Evolutionary conservation across 2,797 vertebrate genomes (phyloP).

Genomic region (Myotis daubentonii): DNA sequence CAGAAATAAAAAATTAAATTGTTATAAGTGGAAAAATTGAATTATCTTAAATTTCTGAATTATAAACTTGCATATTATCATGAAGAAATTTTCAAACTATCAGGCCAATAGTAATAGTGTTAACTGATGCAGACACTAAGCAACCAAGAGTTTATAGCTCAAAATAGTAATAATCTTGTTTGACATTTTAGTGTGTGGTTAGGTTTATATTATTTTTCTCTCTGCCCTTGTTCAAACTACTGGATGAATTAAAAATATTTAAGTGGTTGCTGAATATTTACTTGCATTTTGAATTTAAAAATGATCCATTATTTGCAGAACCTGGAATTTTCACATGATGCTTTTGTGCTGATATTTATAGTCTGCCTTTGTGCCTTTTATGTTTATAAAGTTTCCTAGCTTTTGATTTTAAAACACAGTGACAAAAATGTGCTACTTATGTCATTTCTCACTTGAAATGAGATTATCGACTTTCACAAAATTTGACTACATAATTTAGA

Average conservation of each 20-base stretch:
- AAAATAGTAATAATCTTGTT: not conserved
- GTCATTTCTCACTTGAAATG: constrained; percentile 29
- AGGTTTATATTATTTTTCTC: not conserved
- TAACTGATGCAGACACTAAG: not conserved
- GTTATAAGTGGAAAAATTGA: not conserved
- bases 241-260: constrained; percentile 32
- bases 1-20: constrained; percentile 12
- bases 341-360: constrained; percentile 11
- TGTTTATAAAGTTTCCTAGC: constrained; percentile 10
- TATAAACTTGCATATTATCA: not conserved
- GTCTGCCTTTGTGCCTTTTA: not conserved
- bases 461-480: not conserved
- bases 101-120: not conserved
- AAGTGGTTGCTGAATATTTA: not conserved
- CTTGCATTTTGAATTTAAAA: constrained; percentile 40
- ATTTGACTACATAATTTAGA: not conserved
- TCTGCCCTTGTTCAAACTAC: not conserved
- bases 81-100: not conserved
- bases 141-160: too few species aligned
- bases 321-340: not conserved
- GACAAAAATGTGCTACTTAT: not conserved
- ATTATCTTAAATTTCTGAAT: constrained; percentile 48
- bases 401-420: constrained; percentile 47
- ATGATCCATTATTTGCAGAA: not conserved
- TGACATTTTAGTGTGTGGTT: constrained; percentile 23